Conservation (phyloP, 2,888 invertebrate species). For the Leuctra nigra region DNA sequence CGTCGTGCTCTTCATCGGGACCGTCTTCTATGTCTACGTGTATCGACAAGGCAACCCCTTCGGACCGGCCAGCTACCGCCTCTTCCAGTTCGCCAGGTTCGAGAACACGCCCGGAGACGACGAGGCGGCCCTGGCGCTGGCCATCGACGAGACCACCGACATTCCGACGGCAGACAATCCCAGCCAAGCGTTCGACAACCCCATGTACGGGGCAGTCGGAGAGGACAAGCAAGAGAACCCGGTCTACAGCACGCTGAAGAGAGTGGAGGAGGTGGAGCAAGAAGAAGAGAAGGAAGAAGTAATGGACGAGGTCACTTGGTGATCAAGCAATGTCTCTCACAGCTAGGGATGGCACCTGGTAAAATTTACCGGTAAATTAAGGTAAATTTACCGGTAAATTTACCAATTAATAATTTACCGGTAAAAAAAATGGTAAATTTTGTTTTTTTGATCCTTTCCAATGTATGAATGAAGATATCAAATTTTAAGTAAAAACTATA, state of each 20-base stretch:
- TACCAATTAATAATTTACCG: too few relatives aligned
- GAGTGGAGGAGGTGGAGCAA: background rate
- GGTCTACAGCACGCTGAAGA: slow-evolving; percentile 21
- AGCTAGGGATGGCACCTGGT: too few relatives aligned
- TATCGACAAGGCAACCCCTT: slow-evolving; percentile 36
- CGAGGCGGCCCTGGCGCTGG: background rate
- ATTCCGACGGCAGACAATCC: background rate
- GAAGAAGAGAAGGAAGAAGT: slow-evolving; percentile 5
- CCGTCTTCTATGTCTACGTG: slow-evolving; percentile 32
- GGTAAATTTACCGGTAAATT: too few relatives aligned
- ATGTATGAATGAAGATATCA: too few relatives aligned
- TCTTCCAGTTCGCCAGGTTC: slow-evolving; percentile 39
- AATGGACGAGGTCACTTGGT: background rate
- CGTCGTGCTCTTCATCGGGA: slow-evolving; percentile 30
- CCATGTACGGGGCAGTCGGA: slow-evolving; percentile 15
- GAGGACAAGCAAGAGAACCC: slow-evolving; percentile 17
- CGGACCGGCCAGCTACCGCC: slow-evolving; percentile 29
- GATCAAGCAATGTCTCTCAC: background rate
- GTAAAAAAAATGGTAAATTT: too few relatives aligned
- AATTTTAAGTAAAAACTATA: too few relatives aligned
- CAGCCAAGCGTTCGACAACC: slow-evolving; percentile 18
- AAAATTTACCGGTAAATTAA: too few relatives aligned
- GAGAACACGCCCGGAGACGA: slow-evolving; percentile 35
- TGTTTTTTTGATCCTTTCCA: too few relatives aligned
- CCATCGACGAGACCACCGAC: background rate